Evolutionary conservation across 2,113 vertebrate genomes (phyloP).

Genomic region (Ameiurus melas): DNA sequence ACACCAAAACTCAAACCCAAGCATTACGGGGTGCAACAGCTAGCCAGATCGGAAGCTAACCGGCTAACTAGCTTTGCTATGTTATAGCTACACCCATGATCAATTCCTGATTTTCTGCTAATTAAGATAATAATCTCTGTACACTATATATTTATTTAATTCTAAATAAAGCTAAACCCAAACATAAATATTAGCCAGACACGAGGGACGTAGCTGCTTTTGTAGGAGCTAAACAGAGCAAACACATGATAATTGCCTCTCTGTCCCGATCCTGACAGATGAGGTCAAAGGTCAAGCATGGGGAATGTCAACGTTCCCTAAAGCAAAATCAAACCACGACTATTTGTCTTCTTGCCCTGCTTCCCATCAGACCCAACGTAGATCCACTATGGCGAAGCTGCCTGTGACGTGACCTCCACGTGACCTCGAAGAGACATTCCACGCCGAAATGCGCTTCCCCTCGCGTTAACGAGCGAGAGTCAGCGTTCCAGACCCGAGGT

Average conservation of each 20-base stretch:
- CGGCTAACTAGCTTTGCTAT: background rate
- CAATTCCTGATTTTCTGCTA: too few relatives aligned
- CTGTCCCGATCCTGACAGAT: background rate
- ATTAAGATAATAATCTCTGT: too few relatives aligned
- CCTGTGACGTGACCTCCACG: background rate
- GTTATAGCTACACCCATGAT: background rate
- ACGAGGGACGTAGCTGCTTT: too few relatives aligned
- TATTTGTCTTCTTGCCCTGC: conserved; percentile 11
- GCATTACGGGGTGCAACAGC: background rate
- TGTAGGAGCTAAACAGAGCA: too few relatives aligned
- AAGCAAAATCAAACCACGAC: conserved; percentile 14
- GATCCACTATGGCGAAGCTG: background rate
- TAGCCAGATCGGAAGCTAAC: too few relatives aligned
- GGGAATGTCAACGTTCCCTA: conserved; percentile 20
- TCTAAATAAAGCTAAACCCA: background rate
- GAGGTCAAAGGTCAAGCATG: conserved; percentile 22
- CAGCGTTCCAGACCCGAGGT: background rate
- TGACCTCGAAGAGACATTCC: background rate
- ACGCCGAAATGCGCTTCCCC: background rate
- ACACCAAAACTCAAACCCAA: background rate
- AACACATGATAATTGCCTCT: background rate
- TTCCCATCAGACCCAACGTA: background rate
- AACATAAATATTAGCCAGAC: background rate
- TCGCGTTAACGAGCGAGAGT: background rate
- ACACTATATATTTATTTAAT: too few relatives aligned